Evolutionary conservation across 2,113 vertebrate genomes (phyloP), one percentile per base, ranked within the genome.

Genomic region (Myotis yumanensis): DNA sequence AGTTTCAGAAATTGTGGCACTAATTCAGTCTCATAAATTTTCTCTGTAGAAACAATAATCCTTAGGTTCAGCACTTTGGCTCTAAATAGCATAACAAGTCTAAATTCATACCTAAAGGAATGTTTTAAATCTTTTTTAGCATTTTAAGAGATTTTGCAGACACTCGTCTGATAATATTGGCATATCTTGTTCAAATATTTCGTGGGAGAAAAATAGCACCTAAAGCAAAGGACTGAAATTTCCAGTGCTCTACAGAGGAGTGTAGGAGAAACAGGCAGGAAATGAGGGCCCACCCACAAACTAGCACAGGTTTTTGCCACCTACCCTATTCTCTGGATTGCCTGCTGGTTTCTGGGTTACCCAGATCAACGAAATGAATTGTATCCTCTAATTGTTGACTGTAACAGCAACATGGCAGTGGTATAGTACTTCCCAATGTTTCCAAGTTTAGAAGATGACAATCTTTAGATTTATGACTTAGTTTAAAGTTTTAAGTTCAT

Each of bases 91-190:
- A 23, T 76, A 94, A 77, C 32, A 77, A 37, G 82, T 92, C 35
- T 97, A 94, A 94, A 81, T 94, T 82, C 77, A 69, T 91, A 91
- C 77, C 25, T 94, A 68, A 93, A 93, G 82, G 48, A 93, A 91
- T 79, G 48, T 73, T 94, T 89, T 88, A 90, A 86, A 73, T 62
- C 32, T 86, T 68, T 88, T 81, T 82, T 54, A 54, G 11, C 54
- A 68, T 59, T 95, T 94, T 82, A 80, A 46, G 77, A 75, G 57
- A 62, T 90, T 97, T 88, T 93, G n/a, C 28, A 86, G 92, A 73
- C 54, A 92, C 16, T 93, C 9, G 1, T 71, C 22, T 91, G 68
- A 95, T 93, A 95, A 25, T 77, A 80, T 77, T 95, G 81, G 52
- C 72, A 28, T 89, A 37, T 15, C 28, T 93, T 94, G 80, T 37